A percentile compares a stretch with the other conserved stretches of the same genome.
Conservation (phyloP, 2,113 vertebrate species). For the Melanerpes aurifrons region DNA sequence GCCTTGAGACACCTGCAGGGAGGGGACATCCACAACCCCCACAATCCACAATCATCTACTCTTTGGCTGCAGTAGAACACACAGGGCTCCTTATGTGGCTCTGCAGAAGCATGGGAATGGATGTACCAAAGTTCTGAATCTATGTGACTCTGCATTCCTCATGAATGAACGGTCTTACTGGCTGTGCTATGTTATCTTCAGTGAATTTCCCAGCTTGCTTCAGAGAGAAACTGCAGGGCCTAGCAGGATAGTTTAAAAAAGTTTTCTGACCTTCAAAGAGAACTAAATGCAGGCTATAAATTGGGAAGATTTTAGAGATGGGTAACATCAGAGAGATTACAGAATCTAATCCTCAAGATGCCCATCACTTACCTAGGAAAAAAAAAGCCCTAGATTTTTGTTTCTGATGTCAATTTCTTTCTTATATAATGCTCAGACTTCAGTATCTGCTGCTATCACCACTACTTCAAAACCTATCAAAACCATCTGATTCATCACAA, state of each 20-base stretch:
- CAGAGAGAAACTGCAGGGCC: not conserved
- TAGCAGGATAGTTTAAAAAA: not conserved
- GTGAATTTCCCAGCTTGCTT: not conserved
- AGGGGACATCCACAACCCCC: too few species aligned
- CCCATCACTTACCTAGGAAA: not conserved
- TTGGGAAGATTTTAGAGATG: not conserved
- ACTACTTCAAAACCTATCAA: not conserved
- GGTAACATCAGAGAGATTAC: not conserved
- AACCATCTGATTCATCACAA: not conserved
- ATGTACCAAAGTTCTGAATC: not conserved
- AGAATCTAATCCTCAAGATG: not conserved
- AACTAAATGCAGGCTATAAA: not conserved
- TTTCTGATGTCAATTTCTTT: not conserved
- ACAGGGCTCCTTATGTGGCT: rapidly evolving
- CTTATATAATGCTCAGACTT: not conserved
- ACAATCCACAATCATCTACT: not conserved
- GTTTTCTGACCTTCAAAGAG: not conserved
- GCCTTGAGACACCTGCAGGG: too few species aligned
- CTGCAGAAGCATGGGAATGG: not conserved
- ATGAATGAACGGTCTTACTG: not conserved
- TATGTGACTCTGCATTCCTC: not conserved
- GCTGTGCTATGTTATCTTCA: not conserved
- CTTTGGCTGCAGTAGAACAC: not conserved
- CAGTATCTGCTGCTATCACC: not conserved
- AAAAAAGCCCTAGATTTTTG: not conserved